phyloP scores from a whole-genome alignment of 2,113 vertebrate genomes.

The Otus sunia region DNA sequence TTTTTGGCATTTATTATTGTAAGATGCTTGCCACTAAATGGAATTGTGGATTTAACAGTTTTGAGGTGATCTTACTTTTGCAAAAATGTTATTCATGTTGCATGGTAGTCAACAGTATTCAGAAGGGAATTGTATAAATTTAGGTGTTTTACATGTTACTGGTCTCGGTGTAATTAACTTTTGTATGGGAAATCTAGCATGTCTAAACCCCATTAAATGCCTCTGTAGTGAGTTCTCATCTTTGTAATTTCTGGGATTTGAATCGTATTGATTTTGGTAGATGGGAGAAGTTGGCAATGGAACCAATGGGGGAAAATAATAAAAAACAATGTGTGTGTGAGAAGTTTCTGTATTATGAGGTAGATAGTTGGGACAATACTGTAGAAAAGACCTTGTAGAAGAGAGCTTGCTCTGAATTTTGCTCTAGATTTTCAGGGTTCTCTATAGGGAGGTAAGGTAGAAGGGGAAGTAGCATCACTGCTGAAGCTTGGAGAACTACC shows the following conservation, averaged over 20 bases:
- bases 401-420: neutral
- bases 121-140: neutral
- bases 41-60: neutral
- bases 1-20: neutral
- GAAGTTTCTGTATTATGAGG: neutral
- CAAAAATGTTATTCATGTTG: neutral
- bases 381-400: neutral
- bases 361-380: fast-evolving
- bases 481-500: neutral
- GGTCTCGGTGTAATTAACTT: neutral
- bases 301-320: neutral
- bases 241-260: neutral
- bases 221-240: neutral
- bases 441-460: neutral
- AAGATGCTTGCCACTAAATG: neutral
- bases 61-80: neutral
- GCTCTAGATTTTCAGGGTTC: neutral
- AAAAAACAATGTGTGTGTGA: neutral
- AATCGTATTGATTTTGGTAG: neutral
- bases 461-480: neutral
- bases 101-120: neutral
- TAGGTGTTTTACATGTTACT: neutral
- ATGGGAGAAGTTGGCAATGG: neutral
- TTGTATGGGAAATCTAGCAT: neutral
- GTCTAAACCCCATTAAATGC: neutral